These are phyloP conservation scores for Hyppa rectilinea DNA, from an alignment of 2,888 invertebrate species.

Conservation along the genomic window DNA sequence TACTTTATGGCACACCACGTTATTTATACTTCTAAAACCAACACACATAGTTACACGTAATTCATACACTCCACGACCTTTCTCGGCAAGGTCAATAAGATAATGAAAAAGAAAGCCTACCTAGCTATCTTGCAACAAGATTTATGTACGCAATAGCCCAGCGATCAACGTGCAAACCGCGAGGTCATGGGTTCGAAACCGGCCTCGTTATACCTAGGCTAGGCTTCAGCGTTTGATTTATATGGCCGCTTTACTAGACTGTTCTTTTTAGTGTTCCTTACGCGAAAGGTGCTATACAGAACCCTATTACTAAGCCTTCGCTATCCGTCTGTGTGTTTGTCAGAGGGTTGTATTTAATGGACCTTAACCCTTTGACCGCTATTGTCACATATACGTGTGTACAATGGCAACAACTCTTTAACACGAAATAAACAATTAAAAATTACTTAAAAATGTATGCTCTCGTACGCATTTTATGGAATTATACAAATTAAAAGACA, in stretches of 20 bases:
- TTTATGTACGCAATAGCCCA: slow-evolving; percentile 56
- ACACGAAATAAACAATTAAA: no score
- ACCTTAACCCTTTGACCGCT: no score
- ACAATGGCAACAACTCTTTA: no score
- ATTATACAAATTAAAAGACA: no score
- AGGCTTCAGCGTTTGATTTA: slow-evolving; percentile 49
- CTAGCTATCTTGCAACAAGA: slow-evolving; percentile 45
- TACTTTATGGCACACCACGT: neutral
- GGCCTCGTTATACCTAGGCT: slow-evolving; percentile 47
- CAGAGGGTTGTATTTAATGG: no score
- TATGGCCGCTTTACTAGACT: slow-evolving; percentile 22
- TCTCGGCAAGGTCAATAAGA: slow-evolving; percentile 33
- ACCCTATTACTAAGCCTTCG: no score
- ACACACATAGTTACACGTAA: neutral
- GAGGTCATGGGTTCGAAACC: slow-evolving; percentile 46
- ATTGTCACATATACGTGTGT: no score
- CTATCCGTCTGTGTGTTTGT: no score
- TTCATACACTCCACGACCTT: slow-evolving; percentile 37
- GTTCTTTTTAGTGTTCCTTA: no score
- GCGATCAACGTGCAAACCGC: slow-evolving; percentile 50
- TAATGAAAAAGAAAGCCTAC: slow-evolving; percentile 56
- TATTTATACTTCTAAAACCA: slow-evolving; percentile 12
- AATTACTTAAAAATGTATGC: no score
- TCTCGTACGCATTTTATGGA: no score
- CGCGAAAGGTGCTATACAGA: no score